Evolutionary conservation across 2,113 vertebrate species (phyloP).

Genomic region (Thymallus thymallus): DNA sequence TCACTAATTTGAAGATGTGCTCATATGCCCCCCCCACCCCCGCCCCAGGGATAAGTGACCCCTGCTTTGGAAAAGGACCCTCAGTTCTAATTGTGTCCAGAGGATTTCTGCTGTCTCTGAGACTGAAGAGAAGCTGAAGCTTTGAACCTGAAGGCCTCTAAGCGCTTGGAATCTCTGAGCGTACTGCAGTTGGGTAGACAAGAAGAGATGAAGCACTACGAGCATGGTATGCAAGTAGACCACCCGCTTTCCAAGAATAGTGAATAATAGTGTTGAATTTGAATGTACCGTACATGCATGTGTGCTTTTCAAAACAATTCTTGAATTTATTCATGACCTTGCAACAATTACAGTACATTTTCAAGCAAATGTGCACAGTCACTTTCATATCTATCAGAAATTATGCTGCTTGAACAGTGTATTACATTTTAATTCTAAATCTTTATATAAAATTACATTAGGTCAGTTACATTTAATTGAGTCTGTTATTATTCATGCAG

Average conservation of each 20-base stretch:
- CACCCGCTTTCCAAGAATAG: slow-evolving; percentile 3
- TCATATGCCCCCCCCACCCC: slow-evolving; percentile 53
- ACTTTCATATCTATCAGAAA: too few species aligned
- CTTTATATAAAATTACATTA: too few species aligned
- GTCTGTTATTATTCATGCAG: too few species aligned
- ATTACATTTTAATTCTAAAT: too few species aligned
- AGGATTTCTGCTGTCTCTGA: slow-evolving; percentile 55
- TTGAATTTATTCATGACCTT: slow-evolving; percentile 14
- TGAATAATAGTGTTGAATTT: not conserved
- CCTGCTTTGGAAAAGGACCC: slow-evolving; percentile 52
- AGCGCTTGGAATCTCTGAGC: not conserved
- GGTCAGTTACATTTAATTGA: too few species aligned
- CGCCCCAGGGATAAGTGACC: slow-evolving; percentile 55
- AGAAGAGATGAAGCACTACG: not conserved
- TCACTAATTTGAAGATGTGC: slow-evolving; percentile 70
- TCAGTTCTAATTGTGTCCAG: slow-evolving; percentile 67
- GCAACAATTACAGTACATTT: not conserved
- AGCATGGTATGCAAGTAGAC: slow-evolving; percentile 1
- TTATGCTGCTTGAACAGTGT: too few species aligned
- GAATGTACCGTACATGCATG: not conserved
- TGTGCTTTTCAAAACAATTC: slow-evolving; percentile 9
- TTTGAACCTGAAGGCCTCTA: slow-evolving; percentile 33
- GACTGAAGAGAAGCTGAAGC: slow-evolving; percentile 29
- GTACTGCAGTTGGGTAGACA: slow-evolving; percentile 14
- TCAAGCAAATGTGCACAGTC: too few species aligned